Evolutionary conservation across 2,113 vertebrate genomes (phyloP).

Genomic region (Heliornis fulica): DNA sequence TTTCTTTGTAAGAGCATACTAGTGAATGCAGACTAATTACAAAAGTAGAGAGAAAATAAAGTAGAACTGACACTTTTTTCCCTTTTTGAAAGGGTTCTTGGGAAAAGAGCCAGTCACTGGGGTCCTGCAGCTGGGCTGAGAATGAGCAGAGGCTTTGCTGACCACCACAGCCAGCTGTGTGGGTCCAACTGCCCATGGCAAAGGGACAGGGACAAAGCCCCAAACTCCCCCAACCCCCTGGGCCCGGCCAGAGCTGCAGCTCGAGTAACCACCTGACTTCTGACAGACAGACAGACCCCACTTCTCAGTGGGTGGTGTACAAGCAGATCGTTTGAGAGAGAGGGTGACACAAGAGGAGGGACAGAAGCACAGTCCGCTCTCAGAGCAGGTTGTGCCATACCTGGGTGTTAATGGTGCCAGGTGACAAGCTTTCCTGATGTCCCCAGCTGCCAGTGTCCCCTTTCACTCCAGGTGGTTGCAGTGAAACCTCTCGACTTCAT

Average conservation of each 20-base stretch:
- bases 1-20: slow-evolving; percentile 24
- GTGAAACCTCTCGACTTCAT: not conserved
- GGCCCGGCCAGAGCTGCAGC: not conserved
- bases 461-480: not conserved
- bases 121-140: not conserved
- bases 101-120: not conserved
- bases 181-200: not conserved
- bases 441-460: not conserved
- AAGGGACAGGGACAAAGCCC: not conserved
- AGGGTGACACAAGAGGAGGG: not conserved
- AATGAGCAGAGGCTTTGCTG: not conserved
- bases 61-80: not conserved
- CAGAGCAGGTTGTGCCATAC: not conserved
- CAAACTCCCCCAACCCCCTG: not conserved
- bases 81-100: not conserved
- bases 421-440: not conserved
- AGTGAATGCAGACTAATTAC: not conserved
- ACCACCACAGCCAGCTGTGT: too few relatives aligned
- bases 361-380: not conserved
- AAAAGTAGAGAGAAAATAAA: not conserved
- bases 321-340: not conserved
- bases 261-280: not conserved
- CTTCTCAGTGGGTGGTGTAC: not conserved
- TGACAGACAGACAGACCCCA: too few relatives aligned
- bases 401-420: not conserved